Base-by-base conservation (phyloP, 1,140 invertebrate genomes). In the Triops longicaudatus region DNA sequence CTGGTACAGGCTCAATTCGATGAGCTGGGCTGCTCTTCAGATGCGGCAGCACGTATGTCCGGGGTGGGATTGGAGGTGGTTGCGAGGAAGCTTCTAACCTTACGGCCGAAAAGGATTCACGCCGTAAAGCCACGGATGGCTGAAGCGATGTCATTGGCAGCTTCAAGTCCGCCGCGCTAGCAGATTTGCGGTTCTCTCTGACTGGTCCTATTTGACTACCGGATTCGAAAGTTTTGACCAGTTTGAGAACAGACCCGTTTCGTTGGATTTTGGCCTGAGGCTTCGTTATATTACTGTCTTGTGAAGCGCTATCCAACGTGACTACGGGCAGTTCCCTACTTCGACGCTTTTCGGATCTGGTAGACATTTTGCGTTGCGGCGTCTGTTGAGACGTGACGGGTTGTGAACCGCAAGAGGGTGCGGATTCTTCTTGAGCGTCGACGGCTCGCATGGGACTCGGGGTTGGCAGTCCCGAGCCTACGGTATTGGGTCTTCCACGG, bases 401-500 rank as follows among this genome's bases (percentile, higher is more conserved):
- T 14, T 63, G 50, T 1, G 50, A 63, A 63, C 50, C 50, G 31
- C 74, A 28, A 73, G 75, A 78, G 26, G 76, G 75, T 41, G 50
- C 73, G 11, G 75, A 76, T n/a, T 78, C 76, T 42, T 77, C 42
- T 78, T 78, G 4, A 22, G n/a, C 6, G n/a, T 63, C 73, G 42
- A 26, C 31, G 6, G 72, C 74, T 44, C 74, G 71, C 77, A 76
- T 28, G 14, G 77, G 80, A 76, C 78, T 80, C 37, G 81, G 81
- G n/a, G 80, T 78, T n/a, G 79, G 81, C 12, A 82, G 75, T n/a
- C 82, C 83, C 27, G 79, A 79, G n/a, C 74, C 76, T 22, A 83
- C 78, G 26, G 82, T 81, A 75, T 84, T 82, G 17, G 82, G 82
- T 63, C 78, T 80, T 28, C 83, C 83, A 41, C 83, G 79, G 77